Conservation (phyloP, 2,888 invertebrate species). For the Tigriopus californicus region DNA sequence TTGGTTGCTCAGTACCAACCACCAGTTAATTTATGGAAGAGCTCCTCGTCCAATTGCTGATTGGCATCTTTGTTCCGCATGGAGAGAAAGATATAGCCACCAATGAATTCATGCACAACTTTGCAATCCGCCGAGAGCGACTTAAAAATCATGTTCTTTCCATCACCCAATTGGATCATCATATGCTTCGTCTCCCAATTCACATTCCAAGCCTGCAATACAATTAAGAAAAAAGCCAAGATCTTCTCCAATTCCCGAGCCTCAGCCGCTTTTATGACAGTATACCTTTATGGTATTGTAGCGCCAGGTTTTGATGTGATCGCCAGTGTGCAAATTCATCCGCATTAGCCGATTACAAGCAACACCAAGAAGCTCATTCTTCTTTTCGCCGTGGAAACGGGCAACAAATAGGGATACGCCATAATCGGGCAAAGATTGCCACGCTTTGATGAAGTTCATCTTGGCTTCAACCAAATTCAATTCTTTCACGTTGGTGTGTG, state of each 20-base stretch:
- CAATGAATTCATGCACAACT: conserved; percentile 95
- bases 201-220: conserved; percentile 79
- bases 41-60: conserved; percentile 84
- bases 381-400: conserved; percentile 29
- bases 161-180: conserved; percentile 82
- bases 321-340: conserved; percentile 77
- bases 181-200: conserved; percentile 98
- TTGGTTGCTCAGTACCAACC: conserved; percentile 55
- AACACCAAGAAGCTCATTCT: conserved; percentile 79
- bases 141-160: conserved; percentile 60
- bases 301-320: conserved; percentile 90
- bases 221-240: background rate
- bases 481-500: conserved; percentile 86
- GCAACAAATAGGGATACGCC: conserved; percentile 88
- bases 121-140: conserved; percentile 93
- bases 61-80: conserved; percentile 96
- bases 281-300: conserved; percentile 88
- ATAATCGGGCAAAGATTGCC: conserved; percentile 92
- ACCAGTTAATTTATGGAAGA: conserved; percentile 95
- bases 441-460: conserved; percentile 87
- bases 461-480: conserved; percentile 75
- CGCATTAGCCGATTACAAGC: conserved; percentile 90
- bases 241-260: no score
- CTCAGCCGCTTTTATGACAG: no score
- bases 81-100: conserved; percentile 97